Base-by-base conservation (phyloP, 2,888 invertebrate species). In the Epiblema foenella region DNA sequence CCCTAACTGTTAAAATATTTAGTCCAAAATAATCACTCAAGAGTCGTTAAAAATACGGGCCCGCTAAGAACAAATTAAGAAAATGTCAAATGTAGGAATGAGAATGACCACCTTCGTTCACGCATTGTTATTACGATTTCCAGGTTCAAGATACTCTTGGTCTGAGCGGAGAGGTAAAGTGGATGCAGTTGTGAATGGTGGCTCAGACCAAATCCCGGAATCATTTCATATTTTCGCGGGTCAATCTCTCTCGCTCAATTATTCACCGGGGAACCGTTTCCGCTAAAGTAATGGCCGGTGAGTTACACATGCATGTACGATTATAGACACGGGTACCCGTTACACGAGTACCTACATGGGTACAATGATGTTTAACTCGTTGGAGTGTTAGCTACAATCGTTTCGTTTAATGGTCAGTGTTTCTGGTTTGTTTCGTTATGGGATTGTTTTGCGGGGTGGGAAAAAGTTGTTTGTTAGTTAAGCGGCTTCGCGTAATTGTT, bases 151-250 rank as follows among this genome's bases (percentile, higher is more conserved):
- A n/a, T n/a, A 46, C n/a, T 12, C 15, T 15, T 15, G 15, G n/a
- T 12, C 15, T 42, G 42, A 15, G 42, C 15, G 42, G 7, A 12
- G 42, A 7, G 15, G 15, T 46, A 7, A 46, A 8, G n/a, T 46
- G 7, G n/a, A n/a, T 12, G n/a, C 0, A 46, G 8, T 7, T 1
- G 46, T n/a, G 46, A 46, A 46, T 46, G n/a, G 46, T n/a, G 7
- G n/a, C 46, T 33, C 33, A 8, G 46, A 46, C 46, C 81, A 79
- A 78, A 80, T 76, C 80, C 81, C 81, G 82, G 69, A 85, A 87
- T 85, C 90, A 89, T 90, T 89, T 89, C 90, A 91, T 91, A 91
- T 89, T 91, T 90, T 87, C 87, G 79, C 85, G 80, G 83, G 85
- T 89, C 85, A 88, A 88, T 89, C 88, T 89, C 87, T 89, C 89